Evolutionary conservation across 2,797 vertebrate genomes (phyloP), one percentile per base, ranked within the genome.

Genomic region (Phoeniculus purpureus): DNA sequence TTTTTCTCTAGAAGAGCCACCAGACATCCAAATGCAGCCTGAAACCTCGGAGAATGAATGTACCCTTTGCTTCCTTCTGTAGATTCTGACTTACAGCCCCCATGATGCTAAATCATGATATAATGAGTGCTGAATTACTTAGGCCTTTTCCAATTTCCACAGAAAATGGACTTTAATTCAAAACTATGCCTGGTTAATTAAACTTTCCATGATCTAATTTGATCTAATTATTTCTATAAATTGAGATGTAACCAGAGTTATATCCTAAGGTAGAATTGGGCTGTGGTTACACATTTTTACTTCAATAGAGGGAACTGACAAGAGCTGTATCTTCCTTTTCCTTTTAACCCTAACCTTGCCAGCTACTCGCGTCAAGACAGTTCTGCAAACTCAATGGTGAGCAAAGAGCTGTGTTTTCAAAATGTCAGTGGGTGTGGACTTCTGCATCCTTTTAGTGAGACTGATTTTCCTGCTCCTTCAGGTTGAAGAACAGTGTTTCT

Each of bases 161-260:
- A 94, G 96, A 97, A 97, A 97, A 96, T 97, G 95, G 96, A 97
- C 95, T 97, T 97, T 97, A 97, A 97, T 96, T 97, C 96, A 97
- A 96, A 97, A 96, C 97, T 96, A 95, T 95, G 96, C 79, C 95
- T 96, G 92, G 92, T 90, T 97, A 98, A 97, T 97, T 97, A 97
- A 97, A 97, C 94, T 96, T 97, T 90, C 94, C 86, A 91, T 96
- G 94, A 97, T 96, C 92, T 97, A 97, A 97, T 97, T 97, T 96
- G 87, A 96, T 97, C 87, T 97, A 97, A 97, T 98, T 97, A 97
- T 97, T 97, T 97, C 96, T 96, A 97, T 97, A 97, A 97, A 97
- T 97, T 97, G 96, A 97, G 96, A 97, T 93, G 92, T 96, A 97
- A 95, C 96, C 72, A 83, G 80, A 95, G 92, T 97, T 97, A 96